These are phyloP conservation scores for Microplitis deprimator DNA, from an alignment of 2,888 invertebrate genomes.

Conservation along the genomic window DNA sequence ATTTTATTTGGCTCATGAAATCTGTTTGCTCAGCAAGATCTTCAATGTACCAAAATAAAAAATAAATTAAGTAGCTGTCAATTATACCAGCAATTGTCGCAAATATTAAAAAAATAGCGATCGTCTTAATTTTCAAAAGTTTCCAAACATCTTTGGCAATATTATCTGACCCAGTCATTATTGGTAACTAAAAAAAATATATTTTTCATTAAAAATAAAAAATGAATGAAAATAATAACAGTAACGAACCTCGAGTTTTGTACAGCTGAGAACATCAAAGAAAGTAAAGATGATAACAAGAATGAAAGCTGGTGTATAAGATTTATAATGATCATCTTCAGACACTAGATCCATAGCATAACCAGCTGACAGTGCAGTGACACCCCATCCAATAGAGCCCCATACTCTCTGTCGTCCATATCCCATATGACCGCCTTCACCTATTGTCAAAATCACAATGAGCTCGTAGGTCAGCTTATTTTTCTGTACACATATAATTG, in stretches of 20 bases:
- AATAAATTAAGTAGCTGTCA: conserved; percentile 87
- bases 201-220: too few species aligned
- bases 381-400: conserved; percentile 87
- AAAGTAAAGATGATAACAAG: conserved; percentile 78
- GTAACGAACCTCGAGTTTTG: conserved; percentile 74
- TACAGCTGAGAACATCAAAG: conserved; percentile 80
- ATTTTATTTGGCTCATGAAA: conserved; percentile 78
- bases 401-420: conserved; percentile 87
- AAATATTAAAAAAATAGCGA: conserved; percentile 81
- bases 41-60: conserved; percentile 88
- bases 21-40: conserved; percentile 79
- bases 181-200: conserved; percentile 76
- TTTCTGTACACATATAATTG: not conserved
- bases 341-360: conserved; percentile 80
- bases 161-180: conserved; percentile 78
- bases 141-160: conserved; percentile 79
- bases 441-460: conserved; percentile 68
- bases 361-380: conserved; percentile 81
- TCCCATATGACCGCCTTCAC: conserved; percentile 78
- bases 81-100: conserved; percentile 84
- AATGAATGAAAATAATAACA: too few species aligned
- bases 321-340: conserved; percentile 73
- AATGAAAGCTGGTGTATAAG: conserved; percentile 82
- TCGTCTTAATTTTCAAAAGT: conserved; percentile 77
- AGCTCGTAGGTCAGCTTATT: conserved; percentile 12